phyloP scores from a whole-genome alignment of 2,113 vertebrate species.

The Melanocharis versteri region DNA sequence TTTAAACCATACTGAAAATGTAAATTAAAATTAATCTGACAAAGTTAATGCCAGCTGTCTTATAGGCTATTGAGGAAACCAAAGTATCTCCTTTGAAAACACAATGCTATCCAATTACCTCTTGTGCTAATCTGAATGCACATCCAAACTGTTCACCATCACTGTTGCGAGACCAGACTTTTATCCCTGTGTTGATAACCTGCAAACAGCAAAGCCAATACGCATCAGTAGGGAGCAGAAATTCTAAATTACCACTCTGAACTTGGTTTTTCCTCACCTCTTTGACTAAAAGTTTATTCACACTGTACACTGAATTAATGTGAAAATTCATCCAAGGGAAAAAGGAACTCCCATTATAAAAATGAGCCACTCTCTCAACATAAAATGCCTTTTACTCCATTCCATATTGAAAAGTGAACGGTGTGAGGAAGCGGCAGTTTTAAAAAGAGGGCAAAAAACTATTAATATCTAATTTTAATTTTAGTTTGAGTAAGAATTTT shows the following conservation, averaged over 20 bases:
- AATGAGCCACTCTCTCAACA: neutral
- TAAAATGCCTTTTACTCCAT: neutral
- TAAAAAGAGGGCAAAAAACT: neutral
- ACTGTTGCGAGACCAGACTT: slow-evolving; percentile 94
- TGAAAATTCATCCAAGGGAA: neutral
- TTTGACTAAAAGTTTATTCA: neutral
- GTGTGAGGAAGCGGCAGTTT: neutral
- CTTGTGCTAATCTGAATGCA: slow-evolving; percentile 93
- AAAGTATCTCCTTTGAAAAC: neutral
- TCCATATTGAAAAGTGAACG: neutral
- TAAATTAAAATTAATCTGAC: neutral
- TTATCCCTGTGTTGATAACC: slow-evolving; percentile 97
- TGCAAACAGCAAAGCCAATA: slow-evolving; percentile 48
- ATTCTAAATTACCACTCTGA: neutral
- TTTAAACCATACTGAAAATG: neutral
- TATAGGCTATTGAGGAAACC: neutral
- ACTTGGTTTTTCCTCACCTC: neutral
- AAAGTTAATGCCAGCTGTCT: neutral
- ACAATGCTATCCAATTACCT: slow-evolving; percentile 76
- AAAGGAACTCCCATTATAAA: neutral
- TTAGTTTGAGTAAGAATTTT: neutral
- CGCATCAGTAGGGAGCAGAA: neutral
- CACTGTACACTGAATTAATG: neutral
- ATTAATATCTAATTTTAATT: neutral
- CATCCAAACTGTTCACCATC: slow-evolving; percentile 94